Conservation (phyloP, 2,888 invertebrate species). For the Ennomos erosarius region DNA sequence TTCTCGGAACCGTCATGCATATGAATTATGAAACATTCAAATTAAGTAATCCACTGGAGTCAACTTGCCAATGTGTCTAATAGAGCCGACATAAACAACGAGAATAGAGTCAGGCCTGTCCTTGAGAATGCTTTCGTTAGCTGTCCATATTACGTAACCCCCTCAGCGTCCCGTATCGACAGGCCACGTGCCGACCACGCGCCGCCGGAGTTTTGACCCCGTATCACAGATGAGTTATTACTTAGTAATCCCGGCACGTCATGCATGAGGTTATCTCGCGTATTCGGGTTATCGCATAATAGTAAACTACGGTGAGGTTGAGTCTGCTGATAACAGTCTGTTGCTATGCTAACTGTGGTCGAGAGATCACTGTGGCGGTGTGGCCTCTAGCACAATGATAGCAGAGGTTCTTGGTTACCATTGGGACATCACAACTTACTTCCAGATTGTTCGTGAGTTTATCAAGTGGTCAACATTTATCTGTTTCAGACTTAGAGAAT, state of each 20-base stretch:
- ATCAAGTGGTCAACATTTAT: too few relatives aligned
- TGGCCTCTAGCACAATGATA: conserved; percentile 15
- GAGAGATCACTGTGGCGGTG: neutral
- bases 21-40: too few relatives aligned
- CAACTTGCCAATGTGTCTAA: too few relatives aligned
- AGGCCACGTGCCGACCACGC: neutral
- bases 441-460: conserved; percentile 9
- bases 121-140: neutral
- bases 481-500: too few relatives aligned
- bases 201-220: conserved; percentile 12
- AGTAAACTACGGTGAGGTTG: conserved; percentile 48
- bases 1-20: too few relatives aligned
- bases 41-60: too few relatives aligned
- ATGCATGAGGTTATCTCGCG: conserved; percentile 42
- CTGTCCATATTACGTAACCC: conserved; percentile 1
- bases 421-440: neutral
- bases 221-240: conserved; percentile 10
- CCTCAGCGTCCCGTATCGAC: neutral
- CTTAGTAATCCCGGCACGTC: conserved; percentile 15
- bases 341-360: conserved; percentile 33
- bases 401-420: conserved; percentile 2
- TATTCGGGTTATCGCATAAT: conserved; percentile 35
- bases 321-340: conserved; percentile 23
- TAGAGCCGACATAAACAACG: too few relatives aligned
- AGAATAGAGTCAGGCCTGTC: neutral